Evolutionary conservation across 2,797 vertebrate genomes (phyloP).

Genomic region (Atherinosoma microstoma): DNA sequence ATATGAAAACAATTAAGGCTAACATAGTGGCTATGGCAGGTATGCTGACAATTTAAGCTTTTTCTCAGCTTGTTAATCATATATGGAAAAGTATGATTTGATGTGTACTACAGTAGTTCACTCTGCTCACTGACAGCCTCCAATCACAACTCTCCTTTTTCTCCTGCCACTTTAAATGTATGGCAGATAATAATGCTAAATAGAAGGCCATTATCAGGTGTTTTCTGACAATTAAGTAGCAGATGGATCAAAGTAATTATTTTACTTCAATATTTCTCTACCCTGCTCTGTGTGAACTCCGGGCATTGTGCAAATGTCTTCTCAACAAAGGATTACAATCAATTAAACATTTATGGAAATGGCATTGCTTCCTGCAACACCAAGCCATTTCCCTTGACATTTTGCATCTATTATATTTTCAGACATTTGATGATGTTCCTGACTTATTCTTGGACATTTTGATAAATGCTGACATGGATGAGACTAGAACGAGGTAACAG

Average conservation of each 20-base stretch:
- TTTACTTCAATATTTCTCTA: constrained; percentile 76
- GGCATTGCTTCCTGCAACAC: constrained; percentile 92
- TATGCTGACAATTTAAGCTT: constrained; percentile 56
- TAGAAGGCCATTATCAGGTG: constrained; percentile 62
- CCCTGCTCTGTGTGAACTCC: constrained; percentile 72
- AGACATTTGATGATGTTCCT: constrained; percentile 86
- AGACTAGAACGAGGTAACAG: constrained; percentile 85
- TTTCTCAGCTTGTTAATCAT: constrained; percentile 49
- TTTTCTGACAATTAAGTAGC: constrained; percentile 72
- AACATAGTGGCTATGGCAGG: constrained; percentile 46
- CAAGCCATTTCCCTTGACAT: constrained; percentile 95
- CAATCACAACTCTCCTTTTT: constrained; percentile 44
- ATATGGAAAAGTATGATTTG: constrained; percentile 41
- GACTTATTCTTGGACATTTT: constrained; percentile 90
- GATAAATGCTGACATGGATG: constrained; percentile 92
- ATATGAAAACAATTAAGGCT: constrained; percentile 67
- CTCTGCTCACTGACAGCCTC: constrained; percentile 44
- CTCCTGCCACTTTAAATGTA: constrained; percentile 45
- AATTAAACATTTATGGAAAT: constrained; percentile 97
- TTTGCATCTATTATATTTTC: constrained; percentile 95
- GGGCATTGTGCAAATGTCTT: constrained; percentile 80
- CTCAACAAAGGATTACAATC: constrained; percentile 93
- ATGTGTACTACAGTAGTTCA: constrained; percentile 14
- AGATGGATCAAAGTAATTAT: constrained; percentile 73
- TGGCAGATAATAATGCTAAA: constrained; percentile 63